Evolutionary conservation across 2,797 vertebrate species (phyloP), one percentile per base, ranked within the genome.

Genomic region (Amniataba percoides): DNA sequence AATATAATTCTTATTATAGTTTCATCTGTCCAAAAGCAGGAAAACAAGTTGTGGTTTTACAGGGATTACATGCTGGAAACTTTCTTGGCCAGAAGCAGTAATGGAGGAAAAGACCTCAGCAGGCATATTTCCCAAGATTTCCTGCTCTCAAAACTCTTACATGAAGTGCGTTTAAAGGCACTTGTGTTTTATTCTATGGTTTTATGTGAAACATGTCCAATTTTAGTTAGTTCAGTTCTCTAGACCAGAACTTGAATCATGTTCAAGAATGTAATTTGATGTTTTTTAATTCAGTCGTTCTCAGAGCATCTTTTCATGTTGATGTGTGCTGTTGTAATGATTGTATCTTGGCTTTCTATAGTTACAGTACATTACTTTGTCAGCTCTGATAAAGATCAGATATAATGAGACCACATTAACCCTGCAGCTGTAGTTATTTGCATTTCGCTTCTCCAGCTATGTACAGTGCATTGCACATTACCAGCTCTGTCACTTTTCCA

Each of bases 391-490:
- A 57, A 36, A 11, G n/a, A 64, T 65, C 42, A 51, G 53, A 25
- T 63, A 48, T 43, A 49, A 55, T n/a, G 14, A 61, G 58, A 39
- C 21, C 25, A 57, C 56, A 9, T 40, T 34, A 51, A 52, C 52
- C 15, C 52, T 45, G 58, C 25, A 62, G 71, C 55, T 66, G 12
- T 11, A 36, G 53, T 65, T 56, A 60, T 66, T 53, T 31, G 18
- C 23, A 21, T 46, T 45, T 60, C 5, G 53, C 52, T 53, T 64
- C 55, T 61, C 11, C 1, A 18, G 42, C 7, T 52, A 10, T 59
- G 19, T 8, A 39, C 21, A 34, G 19, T 51, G 6, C 14, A 43
- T 40, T 71, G 5, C 61, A 43, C 11, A 63, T 65, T 48, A 53
- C 39, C 18, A 23, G 27, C 36, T n/a, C 16, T 36, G 39, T 9